Percentiles rank a stretch among this genome's conserved stretches.
These are phyloP conservation scores for Pluvianellus socialis DNA, from an alignment of 2,113 vertebrate genomes.

Conservation along the genomic window DNA sequence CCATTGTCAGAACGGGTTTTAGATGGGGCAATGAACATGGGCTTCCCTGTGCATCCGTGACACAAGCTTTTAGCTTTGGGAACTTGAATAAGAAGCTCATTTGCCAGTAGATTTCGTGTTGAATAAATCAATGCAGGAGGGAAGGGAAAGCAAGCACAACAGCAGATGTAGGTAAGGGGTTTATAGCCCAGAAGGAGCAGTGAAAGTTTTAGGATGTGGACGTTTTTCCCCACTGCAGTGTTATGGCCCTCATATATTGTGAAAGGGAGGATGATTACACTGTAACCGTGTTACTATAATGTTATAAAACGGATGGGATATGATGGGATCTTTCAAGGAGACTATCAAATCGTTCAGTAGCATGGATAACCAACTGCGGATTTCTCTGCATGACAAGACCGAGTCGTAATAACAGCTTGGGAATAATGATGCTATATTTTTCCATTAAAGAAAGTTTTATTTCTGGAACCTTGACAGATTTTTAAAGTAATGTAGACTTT, in stretches of 20 bases:
- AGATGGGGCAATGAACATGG: not conserved
- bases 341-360: constrained; percentile 4
- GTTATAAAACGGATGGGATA: not conserved
- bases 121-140: not conserved
- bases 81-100: not conserved
- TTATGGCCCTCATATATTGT: not conserved
- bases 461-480: constrained; percentile 22
- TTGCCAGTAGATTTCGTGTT: not conserved
- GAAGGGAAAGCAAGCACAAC: not conserved
- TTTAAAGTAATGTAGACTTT: not conserved
- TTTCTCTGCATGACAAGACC: not conserved
- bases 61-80: not conserved
- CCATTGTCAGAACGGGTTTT: not conserved
- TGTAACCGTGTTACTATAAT: not conserved
- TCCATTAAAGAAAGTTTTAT: constrained; percentile 24
- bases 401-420: constrained; percentile 16
- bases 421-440: not conserved
- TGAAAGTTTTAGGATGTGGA: not conserved
- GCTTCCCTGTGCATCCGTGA: not conserved
- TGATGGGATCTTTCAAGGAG: not conserved
- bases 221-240: not conserved
- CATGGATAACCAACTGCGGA: not conserved
- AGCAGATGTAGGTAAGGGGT: not conserved
- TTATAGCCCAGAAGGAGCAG: not conserved
- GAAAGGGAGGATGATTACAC: not conserved